Base-by-base conservation (phyloP, 2,888 invertebrate genomes). In the Dasysyrphus tricinctus region DNA sequence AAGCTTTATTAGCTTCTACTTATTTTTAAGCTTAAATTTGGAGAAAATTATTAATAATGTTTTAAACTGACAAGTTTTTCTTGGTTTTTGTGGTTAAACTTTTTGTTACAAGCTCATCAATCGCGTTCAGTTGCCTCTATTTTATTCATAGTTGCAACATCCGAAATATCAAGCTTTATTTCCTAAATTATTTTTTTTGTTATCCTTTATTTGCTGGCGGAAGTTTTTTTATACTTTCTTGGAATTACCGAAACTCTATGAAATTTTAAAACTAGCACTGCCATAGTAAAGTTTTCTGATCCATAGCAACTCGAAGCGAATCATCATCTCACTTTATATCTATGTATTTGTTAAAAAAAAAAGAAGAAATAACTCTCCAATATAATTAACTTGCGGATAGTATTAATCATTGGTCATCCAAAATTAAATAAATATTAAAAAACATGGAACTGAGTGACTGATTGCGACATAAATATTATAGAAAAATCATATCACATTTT, bases 401-500 rank as follows among this genome's bases (percentile, higher is more conserved):
- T 42, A 39, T 54, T 32, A 1, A 24, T n/a, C n/a, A 39, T n/a
- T 39, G 12, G 5, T 29, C 54, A 51, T 63, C 14, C 19, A 63
- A 63, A 73, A 37, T 49, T 16, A 54, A 49, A 39, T 29, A 59
- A 57, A n/a, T 39, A n/a, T 5, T 16, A 12, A 9, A 37, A 75
- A 74, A 79, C 51, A 56, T 63, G 69, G 70, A 81, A 78, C 81
- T 42, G 56, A 81, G 74, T 73, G 70, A 78, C 86, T 86, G 82
- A 86, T 75, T 67, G 83, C 65, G 75, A 67, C 47, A 67, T 67
- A 67, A 42, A 51, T 7, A 44, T 39, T 24, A 80, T 51, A 57
- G 34, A 67, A 56, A 34, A 39, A 42, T 80, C 84, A 85, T 85
- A 85, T 85, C 84, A 85, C 73, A 85, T 73, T 73, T 56, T 74